A percentile compares a stretch with the other conserved stretches of the same genome.
Evolutionary conservation across 2,113 vertebrate genomes (phyloP).

Genomic region (Mesocricetus auratus): DNA sequence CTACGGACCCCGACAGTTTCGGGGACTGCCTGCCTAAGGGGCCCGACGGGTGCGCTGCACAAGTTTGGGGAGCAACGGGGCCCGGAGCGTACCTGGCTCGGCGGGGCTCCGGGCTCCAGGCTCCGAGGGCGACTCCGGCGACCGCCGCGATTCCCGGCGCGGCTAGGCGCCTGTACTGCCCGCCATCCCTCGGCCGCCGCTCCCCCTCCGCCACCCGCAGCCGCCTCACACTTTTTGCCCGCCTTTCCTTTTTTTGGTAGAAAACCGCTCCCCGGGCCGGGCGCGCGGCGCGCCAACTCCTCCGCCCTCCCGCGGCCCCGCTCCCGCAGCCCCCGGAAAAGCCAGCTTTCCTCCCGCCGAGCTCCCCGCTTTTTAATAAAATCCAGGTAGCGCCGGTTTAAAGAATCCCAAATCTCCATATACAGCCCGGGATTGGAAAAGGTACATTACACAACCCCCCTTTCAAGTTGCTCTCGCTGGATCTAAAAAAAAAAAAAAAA

Average conservation of each 20-base stretch:
- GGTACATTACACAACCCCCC: conserved; percentile 89
- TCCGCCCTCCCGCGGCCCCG: conserved; percentile 79
- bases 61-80: conserved; percentile 68
- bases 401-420: conserved; percentile 91
- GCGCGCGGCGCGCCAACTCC: conserved; percentile 76
- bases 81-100: conserved; percentile 77
- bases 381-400: conserved; percentile 87
- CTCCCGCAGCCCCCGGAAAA: conserved; percentile 81
- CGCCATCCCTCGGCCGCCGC: conserved; percentile 71
- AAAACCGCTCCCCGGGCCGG: conserved; percentile 77
- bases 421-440: conserved; percentile 91
- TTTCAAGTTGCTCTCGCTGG: conserved; percentile 87
- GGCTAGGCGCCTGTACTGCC: conserved; percentile 76
- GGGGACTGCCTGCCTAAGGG: neutral
- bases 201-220: conserved; percentile 74
- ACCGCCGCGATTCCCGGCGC: conserved; percentile 64
- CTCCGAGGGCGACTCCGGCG: conserved; percentile 63
- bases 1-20: neutral
- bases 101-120: conserved; percentile 64
- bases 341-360: conserved; percentile 84
- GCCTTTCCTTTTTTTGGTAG: conserved; percentile 85
- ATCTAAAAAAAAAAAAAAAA: conserved; percentile 88
- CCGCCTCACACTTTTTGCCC: conserved; percentile 82
- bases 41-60: neutral
- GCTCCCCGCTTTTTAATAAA: conserved; percentile 87